Evolutionary conservation across 2,888 invertebrate species (phyloP), one percentile per base, ranked within the genome.

Genomic region (Adelphocoris suturalis): DNA sequence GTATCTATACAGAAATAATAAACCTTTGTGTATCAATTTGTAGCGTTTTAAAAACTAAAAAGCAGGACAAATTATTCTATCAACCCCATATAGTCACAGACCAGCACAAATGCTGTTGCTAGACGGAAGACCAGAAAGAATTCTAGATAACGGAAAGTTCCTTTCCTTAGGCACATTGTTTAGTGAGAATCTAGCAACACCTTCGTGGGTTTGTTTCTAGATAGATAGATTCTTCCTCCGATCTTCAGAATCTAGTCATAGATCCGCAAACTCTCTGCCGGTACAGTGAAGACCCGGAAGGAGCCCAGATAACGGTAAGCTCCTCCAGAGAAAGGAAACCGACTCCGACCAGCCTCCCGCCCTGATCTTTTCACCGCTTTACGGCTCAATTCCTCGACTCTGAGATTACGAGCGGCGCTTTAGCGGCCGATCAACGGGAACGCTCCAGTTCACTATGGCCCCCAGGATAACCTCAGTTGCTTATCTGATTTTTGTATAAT

Each of bases 281-380:
- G 5, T 14, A 16, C 52, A 2, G 37, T 47, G 27, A 48, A 52
- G 52, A 82, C 23, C 23, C 82, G 82, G 82, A 82, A 82, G 82
- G 82, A 82, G 82, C 82, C 23, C 82, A 82, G 82, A 52, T 82
- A 82, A 82, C 82, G 82, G 82, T 82, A 82, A 82, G 82, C 52
- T 9, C 82, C 82, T 27, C 23, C 12, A 19, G 48, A 52, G 19
- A 52, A 82, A 82, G 52, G 82, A 52, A 82, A 82, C 48, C 52
- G 52, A 23, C 48, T 52, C 52, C n/a, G 0, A 11, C 11, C 52
- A n/a, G 19, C 52, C 52, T 48, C 52, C 27, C 23, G 27, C 47
- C 82, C 52, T n/a, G 11, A 82, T 47, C 46, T 16, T 80, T 68
- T 68, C 19, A 68, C 68, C 68, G 68, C 23, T 68, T 68, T 68